A percentile compares a stretch with the other conserved stretches of the same genome.
Conservation (phyloP, 2,797 vertebrate genomes). For the Syngnathus rostellatus region DNA sequence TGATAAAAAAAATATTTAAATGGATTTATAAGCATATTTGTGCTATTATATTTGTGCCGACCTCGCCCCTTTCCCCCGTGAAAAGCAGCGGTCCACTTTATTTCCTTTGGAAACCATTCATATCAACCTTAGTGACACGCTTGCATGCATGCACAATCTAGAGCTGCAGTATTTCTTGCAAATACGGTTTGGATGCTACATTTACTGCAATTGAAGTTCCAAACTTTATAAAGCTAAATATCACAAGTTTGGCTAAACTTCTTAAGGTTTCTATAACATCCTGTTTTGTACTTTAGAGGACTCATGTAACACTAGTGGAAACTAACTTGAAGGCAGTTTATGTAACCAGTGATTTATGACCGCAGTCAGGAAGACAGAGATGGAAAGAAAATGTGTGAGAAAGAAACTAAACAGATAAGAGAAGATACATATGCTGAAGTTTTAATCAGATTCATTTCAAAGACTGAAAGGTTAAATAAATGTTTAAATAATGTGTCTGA, state of each 20-base stretch:
- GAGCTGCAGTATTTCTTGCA: not conserved
- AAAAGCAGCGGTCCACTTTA: no score
- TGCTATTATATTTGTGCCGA: no score
- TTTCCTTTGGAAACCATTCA: no score
- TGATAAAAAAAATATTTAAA: no score
- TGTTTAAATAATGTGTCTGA: not conserved
- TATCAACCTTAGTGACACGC: not conserved
- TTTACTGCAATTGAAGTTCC: not conserved
- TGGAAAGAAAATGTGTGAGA: slow-evolving; percentile 11
- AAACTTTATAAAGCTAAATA: not conserved
- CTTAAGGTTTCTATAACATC: slow-evolving; percentile 42
- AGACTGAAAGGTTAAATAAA: not conserved
- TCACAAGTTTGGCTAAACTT: slow-evolving; percentile 16
- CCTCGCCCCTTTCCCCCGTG: no score
- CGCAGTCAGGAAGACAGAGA: slow-evolving; percentile 20
- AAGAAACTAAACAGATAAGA: slow-evolving; percentile 10
- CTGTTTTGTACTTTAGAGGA: slow-evolving; percentile 40
- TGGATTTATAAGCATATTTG: no score
- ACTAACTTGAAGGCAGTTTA: slow-evolving; percentile 58
- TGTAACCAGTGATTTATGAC: slow-evolving; percentile 57
- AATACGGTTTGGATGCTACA: not conserved
- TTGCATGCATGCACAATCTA: not conserved
- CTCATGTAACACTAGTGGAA: slow-evolving; percentile 52
- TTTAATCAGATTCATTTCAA: not conserved
- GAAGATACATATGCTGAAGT: not conserved